Evolutionary conservation across 2,888 invertebrate species (phyloP), one percentile per base, ranked within the genome.

Genomic region (Xylota sylvarum): DNA sequence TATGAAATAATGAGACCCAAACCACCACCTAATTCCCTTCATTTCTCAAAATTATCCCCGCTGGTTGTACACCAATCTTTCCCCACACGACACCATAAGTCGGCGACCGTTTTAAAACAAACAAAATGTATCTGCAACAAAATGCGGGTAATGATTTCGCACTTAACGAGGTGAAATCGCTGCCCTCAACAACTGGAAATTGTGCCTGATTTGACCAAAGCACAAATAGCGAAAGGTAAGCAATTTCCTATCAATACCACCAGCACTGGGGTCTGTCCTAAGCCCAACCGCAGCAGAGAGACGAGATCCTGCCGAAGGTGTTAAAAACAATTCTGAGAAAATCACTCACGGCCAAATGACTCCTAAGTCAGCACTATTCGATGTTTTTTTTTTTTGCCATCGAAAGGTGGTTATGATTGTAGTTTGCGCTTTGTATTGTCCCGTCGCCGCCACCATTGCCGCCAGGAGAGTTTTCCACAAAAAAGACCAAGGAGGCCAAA

Each of bases 321-420:
- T 58, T 81, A 76, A 76, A n/a, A 81, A 77, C 81, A 81, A 79
- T 84, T 84, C 67, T 55, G 48, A 73, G 46, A 81, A 81, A 86
- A 86, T 86, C 67, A 86, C 81, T 86, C 81, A 81, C 67, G 60
- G 77, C 60, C 58, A 37, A 67, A 55, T 50, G 65, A 60, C 43
- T 70, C 40, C 32, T 30, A 14, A 79, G 37, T 58, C 80, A 80
- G 80, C 74, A 70, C 17, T 56, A 69, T 52, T 73, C 19, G 27
- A 3, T 50, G 17, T 23, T 35, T 12, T 62, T 58, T 9, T 40
- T 70, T 52, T 40, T 2, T 12, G n/a, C 32, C 37, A 35, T 30
- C 14, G 9, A 14, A 43, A 60, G 32, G 69, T 23, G 60, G 52
- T 73, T 78, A 65, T 77, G 76, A 78, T 78, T 83, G 82, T 56